Evolutionary conservation across 2,113 vertebrate species (phyloP), one percentile per base, ranked within the genome.

Genomic region (Calyptomena viridis): DNA sequence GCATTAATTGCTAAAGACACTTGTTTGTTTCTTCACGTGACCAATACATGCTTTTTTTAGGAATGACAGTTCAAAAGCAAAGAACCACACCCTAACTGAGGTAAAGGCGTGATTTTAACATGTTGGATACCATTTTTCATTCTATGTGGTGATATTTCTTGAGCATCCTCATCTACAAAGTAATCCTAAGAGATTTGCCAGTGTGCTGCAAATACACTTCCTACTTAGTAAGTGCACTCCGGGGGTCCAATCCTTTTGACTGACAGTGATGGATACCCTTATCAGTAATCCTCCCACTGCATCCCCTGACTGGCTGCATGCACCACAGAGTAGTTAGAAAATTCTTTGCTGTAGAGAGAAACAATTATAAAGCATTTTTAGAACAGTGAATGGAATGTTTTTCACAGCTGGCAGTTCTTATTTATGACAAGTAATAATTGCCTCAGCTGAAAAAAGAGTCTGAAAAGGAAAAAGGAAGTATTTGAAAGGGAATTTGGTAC

Each of bases 361-460:
- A 86, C 12, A 88, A 90, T 96, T 93, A 90, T 20, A 67, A 96
- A 73, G 73, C 77, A 20, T 90, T 97, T 97, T 90, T 92, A 93
- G 89, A 91, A 69, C 66, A 63, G 88, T 4, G 37, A 95, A 62
- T 50, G 39, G 75, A 86, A 84, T 17, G 80, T 62, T 86, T 62
- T 92, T 92, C 94, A 90, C 94, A 97, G 90, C 88, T 95, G 97
- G 91, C 58, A 35, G 78, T 74, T 92, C 95, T 97, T 95, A 88
- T 94, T 97, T 97, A 82, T 93, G 96, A 95, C 77, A 90, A 92
- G 74, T n/a, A 86, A 78, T 95, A 88, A 95, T 95, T 78, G 85
- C 84, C 40, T 96, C 18, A 20, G 95, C 88, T 92, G 71, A 62
- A 35, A 76, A 82, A 72, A 84, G 59, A 8, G 18, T 58, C 25